Evolutionary conservation across 2,113 vertebrate genomes (phyloP).

Genomic region (Sorex fumeus): DNA sequence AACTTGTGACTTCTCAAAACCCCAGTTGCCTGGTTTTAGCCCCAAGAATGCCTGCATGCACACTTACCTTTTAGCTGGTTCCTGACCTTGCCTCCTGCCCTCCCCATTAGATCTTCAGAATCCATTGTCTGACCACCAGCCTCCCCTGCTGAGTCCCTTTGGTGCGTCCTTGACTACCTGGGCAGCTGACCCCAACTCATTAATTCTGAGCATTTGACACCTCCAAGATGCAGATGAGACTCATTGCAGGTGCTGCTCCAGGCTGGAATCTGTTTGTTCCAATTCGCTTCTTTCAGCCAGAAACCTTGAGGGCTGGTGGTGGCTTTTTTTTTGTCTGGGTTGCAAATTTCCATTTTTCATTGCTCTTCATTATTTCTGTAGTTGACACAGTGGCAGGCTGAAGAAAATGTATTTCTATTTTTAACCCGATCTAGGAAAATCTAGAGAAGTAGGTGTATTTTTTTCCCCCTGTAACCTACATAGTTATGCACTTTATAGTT

Average conservation of each 20-base stretch:
- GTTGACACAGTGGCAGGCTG: constrained; percentile 67
- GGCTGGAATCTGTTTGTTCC: constrained; percentile 63
- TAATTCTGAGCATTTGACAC: constrained; percentile 84
- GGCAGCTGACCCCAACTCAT: constrained; percentile 68
- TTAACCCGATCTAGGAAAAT: constrained; percentile 70
- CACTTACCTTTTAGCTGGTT: constrained; percentile 1
- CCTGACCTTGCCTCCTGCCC: not conserved
- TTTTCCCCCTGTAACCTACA: constrained; percentile 56
- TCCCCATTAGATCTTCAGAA: constrained; percentile 22
- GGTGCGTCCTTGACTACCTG: constrained; percentile 40
- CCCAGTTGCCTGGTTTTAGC: not conserved
- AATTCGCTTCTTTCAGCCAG: constrained; percentile 78
- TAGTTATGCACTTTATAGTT: constrained; percentile 33
- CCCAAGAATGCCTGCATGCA: not conserved
- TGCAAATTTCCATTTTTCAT: constrained; percentile 80
- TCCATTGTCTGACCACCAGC: not conserved
- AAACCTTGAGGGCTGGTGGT: constrained; percentile 64
- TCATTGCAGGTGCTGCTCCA: constrained; percentile 76
- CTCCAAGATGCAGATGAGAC: constrained; percentile 80
- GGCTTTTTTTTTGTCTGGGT: constrained; percentile 69
- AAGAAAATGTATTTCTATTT: constrained; percentile 65
- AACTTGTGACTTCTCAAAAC: constrained; percentile 3
- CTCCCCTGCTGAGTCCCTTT: not conserved
- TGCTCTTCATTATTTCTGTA: constrained; percentile 75
- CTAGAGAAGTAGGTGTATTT: constrained; percentile 50